Conservation (phyloP, 2,113 vertebrate species). For the Cyanoramphus novaezelandiae region DNA sequence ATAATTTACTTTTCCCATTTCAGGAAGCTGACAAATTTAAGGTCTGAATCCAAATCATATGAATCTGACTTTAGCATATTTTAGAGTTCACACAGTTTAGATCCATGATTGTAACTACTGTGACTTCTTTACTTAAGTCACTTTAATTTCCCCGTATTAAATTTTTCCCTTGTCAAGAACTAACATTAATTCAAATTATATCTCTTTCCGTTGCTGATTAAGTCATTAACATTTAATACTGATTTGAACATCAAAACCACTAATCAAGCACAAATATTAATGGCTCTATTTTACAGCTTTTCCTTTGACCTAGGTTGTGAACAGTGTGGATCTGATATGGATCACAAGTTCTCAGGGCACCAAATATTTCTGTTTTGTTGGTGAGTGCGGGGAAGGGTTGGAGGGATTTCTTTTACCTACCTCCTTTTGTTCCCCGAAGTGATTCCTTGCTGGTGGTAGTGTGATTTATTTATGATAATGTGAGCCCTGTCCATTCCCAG, state of each 20-base stretch:
- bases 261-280: slow-evolving; percentile 57
- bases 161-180: slow-evolving; percentile 10
- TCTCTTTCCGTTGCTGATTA: slow-evolving; percentile 60
- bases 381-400: background rate
- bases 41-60: background rate
- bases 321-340: fast-evolving
- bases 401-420: background rate
- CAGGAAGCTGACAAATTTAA: background rate
- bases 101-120: background rate
- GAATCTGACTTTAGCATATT: background rate
- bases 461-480: background rate
- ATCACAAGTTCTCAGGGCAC: background rate
- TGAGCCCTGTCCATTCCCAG: background rate
- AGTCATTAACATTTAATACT: slow-evolving; percentile 60
- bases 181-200: slow-evolving; percentile 48
- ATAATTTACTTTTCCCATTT: background rate
- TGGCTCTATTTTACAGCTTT: background rate
- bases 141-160: background rate
- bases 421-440: background rate
- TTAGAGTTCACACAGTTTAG: background rate
- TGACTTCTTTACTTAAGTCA: slow-evolving; percentile 5
- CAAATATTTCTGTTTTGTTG: background rate
- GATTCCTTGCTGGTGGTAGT: background rate
- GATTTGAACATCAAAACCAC: slow-evolving; percentile 49
- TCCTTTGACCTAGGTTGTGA: background rate